Evolutionary conservation across 2,888 invertebrate species (phyloP), one percentile per base, ranked within the genome.

Genomic region (Artemia sinica): DNA sequence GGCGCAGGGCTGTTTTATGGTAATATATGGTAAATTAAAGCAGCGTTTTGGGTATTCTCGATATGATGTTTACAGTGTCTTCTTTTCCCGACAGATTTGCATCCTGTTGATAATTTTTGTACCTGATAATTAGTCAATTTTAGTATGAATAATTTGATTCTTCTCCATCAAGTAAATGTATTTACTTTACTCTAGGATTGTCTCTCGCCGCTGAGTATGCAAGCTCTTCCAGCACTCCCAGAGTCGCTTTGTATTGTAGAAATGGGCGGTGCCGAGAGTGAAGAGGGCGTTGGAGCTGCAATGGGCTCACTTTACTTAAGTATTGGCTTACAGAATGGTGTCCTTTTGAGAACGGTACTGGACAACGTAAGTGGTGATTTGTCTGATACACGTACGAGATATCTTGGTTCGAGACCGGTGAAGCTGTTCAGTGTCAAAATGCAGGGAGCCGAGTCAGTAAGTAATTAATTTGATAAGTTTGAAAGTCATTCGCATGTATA

Each of bases 221-320:
- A 97, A 80, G 92, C 92, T 0, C 78, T 99, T 68, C 98, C 97
- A 0, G 93, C 93, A 0, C 88, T 91, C 18, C 91, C 98, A 0
- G 97, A 98, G 79, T 95, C 96, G 0, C 82, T 99, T 9, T 95
- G 96, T 77, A 90, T 98, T 72, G 93, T 96, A 1, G 96, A 98
- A 80, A 88, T 90, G 86, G 88, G 89, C 8, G 84, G 84, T 49
- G 83, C 84, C 51, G 84, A 84, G 71, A 78, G 82, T 14, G 77
- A 78, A 52, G 78, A 78, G 8, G 74, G 73, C n/a, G 80, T 78
- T 67, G 73, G 79, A 80, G 68, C 81, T 78, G 73, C 85, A 73
- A 82, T 84, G 63, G 88, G 90, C 71, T 85, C 86, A 50, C 82
- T 96, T 28, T 95, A 94, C 79, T 81, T 99, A 49, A 97, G 98